Percentiles rank a stretch among this genome's conserved stretches.
Evolutionary conservation across 2,888 invertebrate species (phyloP).

Genomic region (Lochmaea capreae): DNA sequence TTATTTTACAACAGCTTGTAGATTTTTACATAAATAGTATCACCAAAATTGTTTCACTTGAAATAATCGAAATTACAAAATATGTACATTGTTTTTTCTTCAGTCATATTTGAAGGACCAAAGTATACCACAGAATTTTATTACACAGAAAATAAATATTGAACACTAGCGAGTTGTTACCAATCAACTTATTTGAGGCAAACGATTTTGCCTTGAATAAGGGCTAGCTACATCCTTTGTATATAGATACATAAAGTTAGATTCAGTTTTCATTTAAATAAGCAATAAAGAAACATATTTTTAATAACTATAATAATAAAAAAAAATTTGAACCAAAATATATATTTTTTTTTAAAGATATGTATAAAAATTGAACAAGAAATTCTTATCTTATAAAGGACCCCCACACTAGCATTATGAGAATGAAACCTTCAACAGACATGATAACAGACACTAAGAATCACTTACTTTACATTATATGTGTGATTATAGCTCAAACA

Average conservation of each 20-base stretch:
- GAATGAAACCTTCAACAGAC: too few relatives aligned
- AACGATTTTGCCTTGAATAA: not conserved
- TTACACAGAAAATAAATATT: not conserved
- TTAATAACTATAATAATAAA: not conserved
- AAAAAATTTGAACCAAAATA: too few relatives aligned
- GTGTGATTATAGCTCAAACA: too few relatives aligned
- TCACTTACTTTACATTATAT: too few relatives aligned
- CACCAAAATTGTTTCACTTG: too few relatives aligned
- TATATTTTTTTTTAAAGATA: not conserved
- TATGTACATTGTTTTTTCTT: constrained; percentile 10
- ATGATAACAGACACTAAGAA: too few relatives aligned
- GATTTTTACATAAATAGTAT: not conserved
- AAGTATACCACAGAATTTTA: constrained; percentile 7
- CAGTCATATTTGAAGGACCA: not conserved
- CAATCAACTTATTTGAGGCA: not conserved
- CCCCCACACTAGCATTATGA: too few relatives aligned
- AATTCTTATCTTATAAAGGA: not conserved
- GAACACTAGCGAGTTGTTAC: constrained; percentile 2
- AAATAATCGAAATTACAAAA: not conserved
- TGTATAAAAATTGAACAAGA: not conserved
- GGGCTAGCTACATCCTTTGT: not conserved
- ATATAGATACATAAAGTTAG: not conserved
- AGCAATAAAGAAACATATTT: constrained; percentile 1
- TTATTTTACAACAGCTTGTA: constrained; percentile 3
- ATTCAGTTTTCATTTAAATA: not conserved